Conservation (phyloP, 2,888 invertebrate genomes). For the Rhodophaea formosa region DNA sequence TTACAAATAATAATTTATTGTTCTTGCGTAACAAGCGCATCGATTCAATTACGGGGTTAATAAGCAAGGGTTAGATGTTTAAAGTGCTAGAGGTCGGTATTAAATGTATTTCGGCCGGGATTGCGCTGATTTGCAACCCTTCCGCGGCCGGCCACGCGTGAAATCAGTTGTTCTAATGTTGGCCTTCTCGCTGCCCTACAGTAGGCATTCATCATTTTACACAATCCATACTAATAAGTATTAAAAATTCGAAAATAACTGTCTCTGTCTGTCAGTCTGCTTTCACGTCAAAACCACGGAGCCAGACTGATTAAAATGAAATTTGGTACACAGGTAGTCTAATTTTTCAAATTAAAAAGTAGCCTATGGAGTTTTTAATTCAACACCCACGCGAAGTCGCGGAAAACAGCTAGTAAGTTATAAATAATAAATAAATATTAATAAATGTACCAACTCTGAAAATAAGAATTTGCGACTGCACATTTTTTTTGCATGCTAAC, state of each 20-base stretch:
- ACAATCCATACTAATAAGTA: too few relatives aligned
- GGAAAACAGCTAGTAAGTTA: too few relatives aligned
- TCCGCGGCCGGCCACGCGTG: constrained; percentile 65
- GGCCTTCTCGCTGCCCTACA: constrained; percentile 56
- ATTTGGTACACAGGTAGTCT: too few relatives aligned
- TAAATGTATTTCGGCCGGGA: constrained; percentile 61
- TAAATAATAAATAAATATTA: too few relatives aligned
- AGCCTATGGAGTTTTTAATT: too few relatives aligned
- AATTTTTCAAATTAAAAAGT: too few relatives aligned
- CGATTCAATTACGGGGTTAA: constrained; percentile 65
- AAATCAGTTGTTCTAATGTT: constrained; percentile 77
- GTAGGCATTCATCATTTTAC: constrained; percentile 14
- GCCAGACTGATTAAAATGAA: too few relatives aligned
- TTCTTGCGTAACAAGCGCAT: constrained; percentile 54
- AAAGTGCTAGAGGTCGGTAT: constrained; percentile 55
- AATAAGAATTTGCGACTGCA: not conserved
- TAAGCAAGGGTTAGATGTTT: constrained; percentile 66
- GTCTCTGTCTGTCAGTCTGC: too few relatives aligned
- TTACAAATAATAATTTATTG: constrained; percentile 34
- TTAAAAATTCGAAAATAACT: too few relatives aligned
- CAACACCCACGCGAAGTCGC: too few relatives aligned
- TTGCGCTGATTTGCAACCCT: constrained; percentile 65
- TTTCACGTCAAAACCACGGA: too few relatives aligned
- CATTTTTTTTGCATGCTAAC: too few relatives aligned
- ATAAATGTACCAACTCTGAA: not conserved